A percentile compares a stretch with the other conserved stretches of the same genome.
Conservation (phyloP, 2,113 vertebrate species). For the Pachypanchax playfairii region DNA sequence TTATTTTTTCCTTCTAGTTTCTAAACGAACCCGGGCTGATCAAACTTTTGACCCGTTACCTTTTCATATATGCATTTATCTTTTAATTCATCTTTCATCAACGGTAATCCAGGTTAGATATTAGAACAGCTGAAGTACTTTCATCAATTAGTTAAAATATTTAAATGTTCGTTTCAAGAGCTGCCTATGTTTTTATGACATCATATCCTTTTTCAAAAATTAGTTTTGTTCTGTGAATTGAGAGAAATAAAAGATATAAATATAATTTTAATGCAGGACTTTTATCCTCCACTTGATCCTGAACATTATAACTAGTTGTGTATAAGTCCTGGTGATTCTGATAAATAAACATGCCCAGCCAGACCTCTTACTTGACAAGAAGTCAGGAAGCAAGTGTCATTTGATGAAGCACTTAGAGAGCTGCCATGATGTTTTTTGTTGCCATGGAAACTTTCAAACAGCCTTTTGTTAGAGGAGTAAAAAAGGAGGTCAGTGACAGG, state of each 20-base stretch:
- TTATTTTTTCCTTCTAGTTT: too few species aligned
- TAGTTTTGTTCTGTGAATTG: constrained; percentile 10
- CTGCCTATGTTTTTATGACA: too few species aligned
- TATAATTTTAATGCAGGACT: constrained; percentile 4
- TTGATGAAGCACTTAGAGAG: constrained; percentile 54
- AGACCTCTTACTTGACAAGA: constrained; percentile 52
- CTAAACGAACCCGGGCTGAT: too few species aligned
- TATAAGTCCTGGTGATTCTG: constrained; percentile 55
- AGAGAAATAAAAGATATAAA: constrained; percentile 30
- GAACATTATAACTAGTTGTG: constrained; percentile 30
- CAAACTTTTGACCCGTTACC: too few species aligned
- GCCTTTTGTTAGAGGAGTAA: constrained; percentile 7
- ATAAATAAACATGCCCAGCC: constrained; percentile 47
- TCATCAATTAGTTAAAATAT: too few species aligned
- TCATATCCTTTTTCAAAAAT: too few species aligned
- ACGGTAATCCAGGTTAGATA: too few species aligned
- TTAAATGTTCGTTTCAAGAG: too few species aligned
- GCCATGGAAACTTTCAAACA: constrained; percentile 65
- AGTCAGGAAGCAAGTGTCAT: constrained; percentile 65
- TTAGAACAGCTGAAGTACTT: too few species aligned
- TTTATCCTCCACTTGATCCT: background rate
- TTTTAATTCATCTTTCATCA: too few species aligned
- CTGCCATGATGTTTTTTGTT: constrained; percentile 32
- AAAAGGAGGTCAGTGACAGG: background rate
- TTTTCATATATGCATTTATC: too few species aligned